Conservation (phyloP, 2,888 invertebrate species). For the Saturnia pavonia region DNA sequence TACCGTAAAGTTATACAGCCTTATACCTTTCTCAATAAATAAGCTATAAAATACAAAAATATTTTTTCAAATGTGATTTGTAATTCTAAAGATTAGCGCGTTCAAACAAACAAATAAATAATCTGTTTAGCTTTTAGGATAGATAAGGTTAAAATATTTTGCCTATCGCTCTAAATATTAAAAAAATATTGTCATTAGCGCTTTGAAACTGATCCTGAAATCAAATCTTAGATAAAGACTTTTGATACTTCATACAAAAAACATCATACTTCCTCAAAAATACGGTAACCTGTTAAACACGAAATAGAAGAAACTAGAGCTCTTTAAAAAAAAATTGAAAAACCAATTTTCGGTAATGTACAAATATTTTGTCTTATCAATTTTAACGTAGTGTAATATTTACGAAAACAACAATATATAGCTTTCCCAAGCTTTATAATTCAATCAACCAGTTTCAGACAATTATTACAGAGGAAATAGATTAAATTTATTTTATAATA, state of each 20-base stretch:
- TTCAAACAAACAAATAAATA: no score
- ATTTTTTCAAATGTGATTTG: no score
- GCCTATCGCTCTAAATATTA: no score
- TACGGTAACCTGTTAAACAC: background rate
- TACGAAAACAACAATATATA: background rate
- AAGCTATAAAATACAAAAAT: no score
- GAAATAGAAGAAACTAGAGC: background rate
- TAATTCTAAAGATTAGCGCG: no score
- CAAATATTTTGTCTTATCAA: background rate
- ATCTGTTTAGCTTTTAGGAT: no score
- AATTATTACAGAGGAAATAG: background rate
- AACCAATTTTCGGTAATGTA: no score
- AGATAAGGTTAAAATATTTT: no score
- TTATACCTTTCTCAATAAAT: no score
- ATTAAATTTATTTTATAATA: background rate
- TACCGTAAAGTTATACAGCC: no score
- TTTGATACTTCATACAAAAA: background rate
- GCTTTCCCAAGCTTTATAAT: conserved; percentile 16
- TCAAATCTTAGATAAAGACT: background rate
- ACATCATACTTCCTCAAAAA: background rate
- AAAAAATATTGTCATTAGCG: no score
- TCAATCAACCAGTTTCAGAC: conserved; percentile 15
- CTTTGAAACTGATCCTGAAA: background rate
- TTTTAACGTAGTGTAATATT: background rate
- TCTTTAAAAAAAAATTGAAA: background rate